Base-by-base conservation (phyloP, 2,888 invertebrate genomes). In the Sylvicola fuscatus region DNA sequence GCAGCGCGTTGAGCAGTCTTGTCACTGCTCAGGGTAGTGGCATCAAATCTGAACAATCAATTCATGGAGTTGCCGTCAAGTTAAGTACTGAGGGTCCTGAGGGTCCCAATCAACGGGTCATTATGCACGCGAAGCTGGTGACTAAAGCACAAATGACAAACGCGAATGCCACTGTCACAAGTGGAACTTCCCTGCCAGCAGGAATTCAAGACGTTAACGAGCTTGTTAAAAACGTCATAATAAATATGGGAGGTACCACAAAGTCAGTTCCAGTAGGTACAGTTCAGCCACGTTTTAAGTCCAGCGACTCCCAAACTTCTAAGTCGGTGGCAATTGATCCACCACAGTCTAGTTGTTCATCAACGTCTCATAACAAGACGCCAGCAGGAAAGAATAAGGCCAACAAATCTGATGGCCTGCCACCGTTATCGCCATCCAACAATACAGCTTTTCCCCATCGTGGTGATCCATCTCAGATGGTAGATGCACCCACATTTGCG, bases 401-500 rank as follows among this genome's bases (percentile, higher is more conserved):
- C 27, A 12, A 26, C 15, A 34, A 36, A 28, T 36, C 30, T 34
- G 29, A 40, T 39, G 36, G 27, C 34, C 33, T 38, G 41, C 40
- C 8, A 41, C 41, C 14, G 41, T 21, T 21, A 8, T 43, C 32
- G 45, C 57, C 58, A 52, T 51, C 52, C 30, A 59, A 59, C 39
- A 59, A 58, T 33, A 58, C 58, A 26, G 57, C 57, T 15, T 65
- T 66, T 44, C 65, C 65, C 2, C 53, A 57, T 13, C 53, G 54
- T 34, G 56, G 57, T 38, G 57, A 59, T 44, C 56, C 62, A 21
- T 64, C 69, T 1, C 64, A 66, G 44, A 57, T 78, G 42, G 67
- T 73, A 0, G 76, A 81, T 41, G 84, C 83, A 1, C 84, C 82
- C 0, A 69, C 74, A 0, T 90, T 80, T 53, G 65, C 73, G 48